These are phyloP conservation scores for Caenorhabditis zanzibari DNA, from an alignment of 2,888 invertebrate genomes.

Conservation along the genomic window DNA sequence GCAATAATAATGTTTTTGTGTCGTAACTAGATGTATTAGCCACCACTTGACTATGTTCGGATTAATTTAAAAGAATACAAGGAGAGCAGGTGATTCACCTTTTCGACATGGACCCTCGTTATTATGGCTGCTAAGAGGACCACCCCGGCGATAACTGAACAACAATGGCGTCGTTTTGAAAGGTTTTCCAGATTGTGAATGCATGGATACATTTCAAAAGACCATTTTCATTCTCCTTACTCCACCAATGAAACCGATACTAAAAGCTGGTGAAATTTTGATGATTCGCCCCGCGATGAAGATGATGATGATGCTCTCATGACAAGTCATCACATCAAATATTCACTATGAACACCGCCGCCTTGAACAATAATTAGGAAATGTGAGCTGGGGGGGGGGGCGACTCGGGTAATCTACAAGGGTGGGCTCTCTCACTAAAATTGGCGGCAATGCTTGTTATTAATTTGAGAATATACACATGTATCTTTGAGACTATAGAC, in stretches of 20 bases:
- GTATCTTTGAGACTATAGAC: constrained; percentile 28
- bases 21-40: constrained; percentile 56
- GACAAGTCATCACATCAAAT: constrained; percentile 66
- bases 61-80: constrained; percentile 36
- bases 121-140: constrained; percentile 33
- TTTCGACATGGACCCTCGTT: constrained; percentile 26
- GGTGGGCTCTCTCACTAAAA: constrained; percentile 57
- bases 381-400: constrained; percentile 47
- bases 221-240: constrained; percentile 9
- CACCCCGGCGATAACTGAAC: constrained; percentile 44
- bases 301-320: constrained; percentile 44
- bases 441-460: constrained; percentile 60
- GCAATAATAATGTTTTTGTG: constrained; percentile 57
- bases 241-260: constrained; percentile 43
- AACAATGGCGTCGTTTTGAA: constrained; percentile 52
- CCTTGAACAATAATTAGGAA: constrained; percentile 64
- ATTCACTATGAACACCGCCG: constrained; percentile 61
- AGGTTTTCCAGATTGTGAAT: constrained; percentile 58
- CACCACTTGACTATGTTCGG: constrained; percentile 53
- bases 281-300: constrained; percentile 13
- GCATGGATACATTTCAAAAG: constrained; percentile 62
- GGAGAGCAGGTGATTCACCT: constrained; percentile 34
- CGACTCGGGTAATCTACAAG: constrained; percentile 43
- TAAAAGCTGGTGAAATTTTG: constrained; percentile 57
- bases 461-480: constrained; percentile 63